phyloP scores from a whole-genome alignment of 2,797 vertebrate genomes.

The Parambassis ranga region DNA sequence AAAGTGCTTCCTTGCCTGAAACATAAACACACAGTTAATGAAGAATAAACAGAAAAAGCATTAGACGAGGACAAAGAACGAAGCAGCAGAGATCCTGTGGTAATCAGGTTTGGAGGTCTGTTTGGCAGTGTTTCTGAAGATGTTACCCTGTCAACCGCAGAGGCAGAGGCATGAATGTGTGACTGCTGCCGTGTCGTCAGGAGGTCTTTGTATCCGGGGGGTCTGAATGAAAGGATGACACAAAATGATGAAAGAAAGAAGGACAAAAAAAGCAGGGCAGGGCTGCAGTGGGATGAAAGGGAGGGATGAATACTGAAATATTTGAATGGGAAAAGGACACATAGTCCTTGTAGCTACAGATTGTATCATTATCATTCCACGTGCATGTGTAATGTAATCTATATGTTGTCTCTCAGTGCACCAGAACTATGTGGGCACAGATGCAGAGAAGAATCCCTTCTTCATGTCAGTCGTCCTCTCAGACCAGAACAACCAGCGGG shows the following conservation, averaged over 20 bases:
- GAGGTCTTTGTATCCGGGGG: constrained; percentile 16
- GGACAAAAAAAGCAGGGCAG: neutral
- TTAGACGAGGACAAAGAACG: constrained; percentile 4
- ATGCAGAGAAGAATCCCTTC: constrained; percentile 96
- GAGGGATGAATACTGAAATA: neutral
- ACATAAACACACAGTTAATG: neutral
- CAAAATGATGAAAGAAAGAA: constrained; percentile 1
- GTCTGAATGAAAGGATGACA: neutral
- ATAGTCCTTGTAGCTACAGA: too few relatives aligned
- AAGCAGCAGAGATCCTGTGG: constrained; percentile 14
- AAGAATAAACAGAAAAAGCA: neutral
- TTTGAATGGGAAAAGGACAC: neutral
- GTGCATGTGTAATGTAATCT: neutral
- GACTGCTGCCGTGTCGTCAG: constrained; percentile 7
- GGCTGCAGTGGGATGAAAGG: neutral
- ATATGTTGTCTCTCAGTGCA: constrained; percentile 83
- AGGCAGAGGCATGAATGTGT: constrained; percentile 41
- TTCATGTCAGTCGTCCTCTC: constrained; percentile 97
- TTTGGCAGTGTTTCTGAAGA: constrained; percentile 37
- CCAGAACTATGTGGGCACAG: constrained; percentile 96
- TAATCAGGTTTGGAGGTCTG: constrained; percentile 61
- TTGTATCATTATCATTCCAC: neutral
- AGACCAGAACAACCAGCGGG: constrained; percentile 95
- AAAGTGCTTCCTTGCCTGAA: neutral
- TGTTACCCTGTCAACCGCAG: constrained; percentile 51